Base-by-base conservation (phyloP, 2,888 invertebrate species). In the Epirrhoe alternata region DNA sequence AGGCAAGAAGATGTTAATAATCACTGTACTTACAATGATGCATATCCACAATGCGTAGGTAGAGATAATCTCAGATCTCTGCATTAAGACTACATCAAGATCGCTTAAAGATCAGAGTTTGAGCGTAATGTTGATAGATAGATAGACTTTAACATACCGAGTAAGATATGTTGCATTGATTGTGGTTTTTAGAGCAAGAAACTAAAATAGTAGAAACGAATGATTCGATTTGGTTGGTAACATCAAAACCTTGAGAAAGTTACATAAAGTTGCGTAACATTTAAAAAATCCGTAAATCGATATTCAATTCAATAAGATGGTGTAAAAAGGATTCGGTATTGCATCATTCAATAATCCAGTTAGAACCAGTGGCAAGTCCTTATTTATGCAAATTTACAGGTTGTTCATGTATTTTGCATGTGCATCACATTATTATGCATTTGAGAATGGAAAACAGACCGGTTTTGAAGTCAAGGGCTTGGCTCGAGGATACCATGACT, bases 281-380 rank as follows among this genome's bases (percentile, higher is more conserved):
- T 35, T 12, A 30, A 7, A 42, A 31, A 69, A 70, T 24, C 24
- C 24, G 3, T 24, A 24, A 78, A 77, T 73, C 59, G 64, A 77
- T 45, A 81, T 79, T 58, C 24, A 24, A 24, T 24, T 54, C 16
- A 62, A 70, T 67, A 77, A 64, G 73, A 78, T 89, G 87, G 84
- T 81, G 83, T 76, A 84, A 88, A 73, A 75, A 68, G 61, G 54
- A 64, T 66, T 63, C 61, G 68, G 61, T 80, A 72, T 91, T 91
- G 86, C 91, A 89, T 91, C 91, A 90, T 73, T 85, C 79, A 58
- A 84, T 74, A 74, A 74, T 79, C 85, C 79, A 77, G 84, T 84
- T 74, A 58, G 73, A 68, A 70, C 77, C 70, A 71, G 69, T 38
- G 49, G 60, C 47, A 16, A 70, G 35, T 69, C 68, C 71, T 68